Percentiles rank a stretch among this genome's conserved stretches.
These are phyloP conservation scores for Limanda limanda DNA, from an alignment of 2,113 vertebrate genomes.

Conservation along the genomic window DNA sequence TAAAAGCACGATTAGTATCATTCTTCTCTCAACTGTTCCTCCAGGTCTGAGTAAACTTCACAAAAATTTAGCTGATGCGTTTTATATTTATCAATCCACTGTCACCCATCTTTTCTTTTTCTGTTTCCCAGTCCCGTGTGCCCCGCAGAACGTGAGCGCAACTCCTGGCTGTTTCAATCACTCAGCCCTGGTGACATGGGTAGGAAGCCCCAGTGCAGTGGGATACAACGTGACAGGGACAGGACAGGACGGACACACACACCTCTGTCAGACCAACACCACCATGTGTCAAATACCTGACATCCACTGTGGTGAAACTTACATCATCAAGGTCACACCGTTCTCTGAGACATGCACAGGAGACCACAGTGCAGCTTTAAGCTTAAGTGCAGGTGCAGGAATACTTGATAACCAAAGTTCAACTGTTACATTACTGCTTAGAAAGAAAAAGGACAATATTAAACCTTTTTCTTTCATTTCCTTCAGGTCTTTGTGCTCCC, in stretches of 20 bases:
- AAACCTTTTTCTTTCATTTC: constrained; percentile 9
- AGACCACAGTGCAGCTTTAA: constrained; percentile 43
- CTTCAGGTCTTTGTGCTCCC: constrained; percentile 69
- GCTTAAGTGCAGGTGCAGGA: constrained; percentile 64
- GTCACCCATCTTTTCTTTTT: background rate
- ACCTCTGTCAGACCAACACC: constrained; percentile 44
- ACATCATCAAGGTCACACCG: constrained; percentile 62
- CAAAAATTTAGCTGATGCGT: background rate
- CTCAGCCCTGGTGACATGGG: constrained; percentile 71
- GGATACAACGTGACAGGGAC: constrained; percentile 63
- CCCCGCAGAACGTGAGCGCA: constrained; percentile 69
- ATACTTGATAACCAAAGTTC: background rate
- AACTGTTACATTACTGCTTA: background rate
- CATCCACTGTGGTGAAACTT: constrained; percentile 74
- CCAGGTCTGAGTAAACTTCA: background rate
- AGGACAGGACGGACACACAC: constrained; percentile 38
- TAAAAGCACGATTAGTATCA: too few species aligned
- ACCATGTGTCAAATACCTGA: constrained; percentile 51
- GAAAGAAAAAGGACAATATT: background rate
- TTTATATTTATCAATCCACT: background rate
- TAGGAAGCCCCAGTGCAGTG: constrained; percentile 35
- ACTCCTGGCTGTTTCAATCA: constrained; percentile 58
- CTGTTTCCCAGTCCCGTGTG: constrained; percentile 69
- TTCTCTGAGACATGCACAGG: constrained; percentile 65
- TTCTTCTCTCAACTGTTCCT: background rate